These are phyloP conservation scores for Mamestra brassicae DNA, from an alignment of 2,888 invertebrate species.

Conservation along the genomic window DNA sequence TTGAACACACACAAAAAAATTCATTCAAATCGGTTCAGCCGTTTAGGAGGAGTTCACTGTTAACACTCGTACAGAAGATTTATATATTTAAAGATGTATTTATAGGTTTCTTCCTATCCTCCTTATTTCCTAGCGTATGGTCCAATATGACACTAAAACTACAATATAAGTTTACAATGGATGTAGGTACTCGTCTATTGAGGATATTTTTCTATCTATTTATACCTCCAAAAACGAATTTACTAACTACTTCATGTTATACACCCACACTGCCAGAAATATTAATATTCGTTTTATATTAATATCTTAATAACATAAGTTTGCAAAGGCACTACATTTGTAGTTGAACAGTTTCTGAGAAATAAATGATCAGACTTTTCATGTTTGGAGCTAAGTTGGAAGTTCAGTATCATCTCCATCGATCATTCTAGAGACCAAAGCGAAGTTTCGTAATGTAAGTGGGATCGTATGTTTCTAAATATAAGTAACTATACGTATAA, in stretches of 20 bases:
- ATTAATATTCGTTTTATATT: slow-evolving; percentile 3
- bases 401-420: slow-evolving; percentile 45
- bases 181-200: too few species aligned
- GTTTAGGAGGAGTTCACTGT: too few species aligned
- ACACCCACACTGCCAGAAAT: not conserved
- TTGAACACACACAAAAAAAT: too few species aligned
- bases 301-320: slow-evolving; percentile 40
- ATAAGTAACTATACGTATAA: not conserved
- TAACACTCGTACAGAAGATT: too few species aligned
- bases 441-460: slow-evolving; percentile 34
- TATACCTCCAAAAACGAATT: not conserved
- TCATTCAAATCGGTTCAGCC: too few species aligned
- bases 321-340: slow-evolving; percentile 20
- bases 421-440: slow-evolving; percentile 43
- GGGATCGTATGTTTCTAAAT: not conserved
- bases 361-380: slow-evolving; percentile 39
- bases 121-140: too few species aligned
- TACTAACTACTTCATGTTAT: not conserved
- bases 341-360: slow-evolving; percentile 29
- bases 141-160: too few species aligned
- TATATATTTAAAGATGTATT: too few species aligned
- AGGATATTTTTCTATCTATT: too few species aligned
- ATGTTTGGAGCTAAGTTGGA: slow-evolving; percentile 31
- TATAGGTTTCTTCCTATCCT: too few species aligned
- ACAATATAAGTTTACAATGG: too few species aligned